Evolutionary conservation across 2,888 invertebrate species (phyloP), one percentile per base, ranked within the genome.

Genomic region (Geophilus truncorum): DNA sequence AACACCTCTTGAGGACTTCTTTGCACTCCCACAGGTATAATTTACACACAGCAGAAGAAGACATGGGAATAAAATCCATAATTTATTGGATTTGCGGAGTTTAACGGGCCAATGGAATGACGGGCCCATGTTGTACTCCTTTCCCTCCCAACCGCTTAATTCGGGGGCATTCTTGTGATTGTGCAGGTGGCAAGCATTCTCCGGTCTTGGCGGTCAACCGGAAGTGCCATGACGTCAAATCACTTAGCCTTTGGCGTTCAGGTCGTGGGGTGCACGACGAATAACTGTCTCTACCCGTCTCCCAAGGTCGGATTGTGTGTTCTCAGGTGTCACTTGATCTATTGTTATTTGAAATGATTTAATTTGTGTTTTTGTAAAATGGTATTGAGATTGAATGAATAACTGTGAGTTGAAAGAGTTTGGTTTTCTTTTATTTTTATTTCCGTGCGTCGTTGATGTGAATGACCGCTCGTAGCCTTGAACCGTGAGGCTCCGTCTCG

Each of bases 381-480:
- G 21, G n/a, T n/a, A n/a, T 51, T 57, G 18, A 23, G 21, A 21
- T 57, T 23, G n/a, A n/a, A n/a, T n/a, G n/a, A 21, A 21, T 23
- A 25, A 12, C 12, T 62, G 9, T 25, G 9, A 25, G 9, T 23
- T 28, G n/a, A 45, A n/a, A n/a, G 45, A 4, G 45, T 62, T 62
- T 62, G 7, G 15, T 57, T 57, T 57, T 21, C 21, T 4, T 78
- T 34, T 9, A 0, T 45, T 28, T 78, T 79, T 7, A 57, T 57
- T 79, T 79, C 79, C 79, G 79, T 62, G 30, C 79, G 12, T 23
- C 18, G 21, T 25, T 57, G 28, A 23, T 28, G 10, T 79, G 79
- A 79, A 79, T 79, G 79, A 79, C 79, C 79, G 79, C 45, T 15
- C 79, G 12, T 79, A 79, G 79, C 79, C 79, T 79, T 79, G 79